Evolutionary conservation across 2,888 invertebrate genomes (phyloP).

Genomic region (Pachliopta kotzebuea): DNA sequence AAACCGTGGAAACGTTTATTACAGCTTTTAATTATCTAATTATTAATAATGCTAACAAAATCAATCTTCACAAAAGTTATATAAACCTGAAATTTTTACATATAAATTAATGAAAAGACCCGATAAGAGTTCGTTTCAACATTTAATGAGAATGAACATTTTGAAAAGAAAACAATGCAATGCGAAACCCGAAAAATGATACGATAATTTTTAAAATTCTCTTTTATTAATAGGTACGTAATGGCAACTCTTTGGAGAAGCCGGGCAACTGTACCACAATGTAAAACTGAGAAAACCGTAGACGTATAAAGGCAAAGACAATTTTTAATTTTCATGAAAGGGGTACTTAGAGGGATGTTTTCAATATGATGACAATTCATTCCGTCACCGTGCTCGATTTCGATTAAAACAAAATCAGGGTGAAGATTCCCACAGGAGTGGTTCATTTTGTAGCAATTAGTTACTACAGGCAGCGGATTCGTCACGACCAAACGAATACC

Average conservation of each 20-base stretch:
- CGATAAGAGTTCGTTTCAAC: neutral
- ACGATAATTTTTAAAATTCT: constrained; percentile 10
- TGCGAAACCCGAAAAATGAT: constrained; percentile 24
- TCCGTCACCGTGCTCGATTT: constrained; percentile 50
- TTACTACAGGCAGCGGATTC: constrained; percentile 73
- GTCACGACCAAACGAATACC: constrained; percentile 76
- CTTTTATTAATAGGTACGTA: constrained; percentile 7
- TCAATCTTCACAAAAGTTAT: neutral
- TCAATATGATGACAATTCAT: constrained; percentile 44
- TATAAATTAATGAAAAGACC: neutral
- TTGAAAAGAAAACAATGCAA: constrained; percentile 7
- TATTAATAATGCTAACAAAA: neutral
- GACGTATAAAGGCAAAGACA: too few relatives aligned
- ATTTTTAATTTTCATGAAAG: constrained; percentile 23
- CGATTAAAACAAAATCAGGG: constrained; percentile 72
- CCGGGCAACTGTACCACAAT: constrained; percentile 8
- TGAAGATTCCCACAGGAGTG: constrained; percentile 59
- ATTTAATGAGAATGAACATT: neutral
- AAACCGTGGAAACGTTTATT: too few relatives aligned
- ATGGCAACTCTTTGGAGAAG: constrained; percentile 11
- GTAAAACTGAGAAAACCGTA: constrained; percentile 6
- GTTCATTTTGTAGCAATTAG: constrained; percentile 79
- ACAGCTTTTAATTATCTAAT: too few relatives aligned
- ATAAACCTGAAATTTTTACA: neutral
- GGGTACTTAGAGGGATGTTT: constrained; percentile 23